Percentiles rank a stretch among this genome's conserved stretches.
phyloP scores from a whole-genome alignment of 2,888 invertebrate genomes.

The Euproctis similis region DNA sequence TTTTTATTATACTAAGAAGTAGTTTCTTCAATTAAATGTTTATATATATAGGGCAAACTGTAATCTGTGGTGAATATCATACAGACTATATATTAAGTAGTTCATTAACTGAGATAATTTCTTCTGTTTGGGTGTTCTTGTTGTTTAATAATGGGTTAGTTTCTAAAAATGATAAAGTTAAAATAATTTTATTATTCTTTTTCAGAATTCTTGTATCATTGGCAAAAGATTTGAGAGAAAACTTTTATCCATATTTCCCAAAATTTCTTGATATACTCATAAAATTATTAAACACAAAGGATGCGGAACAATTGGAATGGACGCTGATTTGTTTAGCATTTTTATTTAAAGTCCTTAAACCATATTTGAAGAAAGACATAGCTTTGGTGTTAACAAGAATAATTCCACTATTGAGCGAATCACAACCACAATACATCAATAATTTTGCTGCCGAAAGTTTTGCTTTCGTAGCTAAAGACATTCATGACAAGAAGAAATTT shows the following conservation, averaged over 20 bases:
- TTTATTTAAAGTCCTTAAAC: constrained; percentile 92
- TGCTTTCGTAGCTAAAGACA: constrained; percentile 93
- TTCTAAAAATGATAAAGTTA: too few relatives aligned
- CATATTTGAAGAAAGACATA: constrained; percentile 87
- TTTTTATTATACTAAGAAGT: too few relatives aligned
- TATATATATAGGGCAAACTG: too few relatives aligned
- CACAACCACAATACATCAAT: constrained; percentile 88
- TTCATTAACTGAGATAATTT: too few relatives aligned
- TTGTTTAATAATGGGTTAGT: too few relatives aligned
- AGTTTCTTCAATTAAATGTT: too few relatives aligned
- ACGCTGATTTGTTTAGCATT: constrained; percentile 90
- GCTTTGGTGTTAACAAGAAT: constrained; percentile 81
- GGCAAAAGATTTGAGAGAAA: constrained; percentile 90
- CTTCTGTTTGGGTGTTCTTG: too few relatives aligned
- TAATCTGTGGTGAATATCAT: too few relatives aligned
- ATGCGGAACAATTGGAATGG: constrained; percentile 91
- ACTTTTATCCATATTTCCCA: constrained; percentile 91
- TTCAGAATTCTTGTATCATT: constrained; percentile 87
- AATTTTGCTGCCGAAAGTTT: constrained; percentile 98
- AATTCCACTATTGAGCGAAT: constrained; percentile 84
- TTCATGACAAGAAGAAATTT: constrained; percentile 85
- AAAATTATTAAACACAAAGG: constrained; percentile 81
- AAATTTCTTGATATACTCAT: constrained; percentile 84
- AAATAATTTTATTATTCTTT: too few relatives aligned
- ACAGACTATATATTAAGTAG: too few relatives aligned